A percentile compares a stretch with the other conserved stretches of the same genome.
phyloP scores from a whole-genome alignment of 2,888 invertebrate species.

The Carcina quercana region DNA sequence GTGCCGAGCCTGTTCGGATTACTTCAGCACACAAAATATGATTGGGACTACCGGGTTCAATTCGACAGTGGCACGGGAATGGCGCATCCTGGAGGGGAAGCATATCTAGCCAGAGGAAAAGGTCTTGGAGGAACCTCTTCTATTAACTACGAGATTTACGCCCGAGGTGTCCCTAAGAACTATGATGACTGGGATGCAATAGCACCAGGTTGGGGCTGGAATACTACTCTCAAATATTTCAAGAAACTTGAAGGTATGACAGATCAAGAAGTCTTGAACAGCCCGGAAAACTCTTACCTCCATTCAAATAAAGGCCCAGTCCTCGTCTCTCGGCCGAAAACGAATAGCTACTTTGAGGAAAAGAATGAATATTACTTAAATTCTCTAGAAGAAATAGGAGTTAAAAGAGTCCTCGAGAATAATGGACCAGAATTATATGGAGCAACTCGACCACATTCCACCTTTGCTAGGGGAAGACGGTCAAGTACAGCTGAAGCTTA shows the following conservation, averaged over 20 bases:
- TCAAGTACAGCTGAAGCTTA: slow-evolving; percentile 56
- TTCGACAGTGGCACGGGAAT: slow-evolving; percentile 28
- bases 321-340: slow-evolving; percentile 28
- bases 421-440: slow-evolving; percentile 34
- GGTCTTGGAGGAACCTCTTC: slow-evolving; percentile 41
- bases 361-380: slow-evolving; percentile 29
- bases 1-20: slow-evolving; percentile 33
- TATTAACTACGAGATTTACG: slow-evolving; percentile 36
- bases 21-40: slow-evolving; percentile 30
- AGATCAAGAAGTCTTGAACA: slow-evolving; percentile 26
- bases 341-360: slow-evolving; percentile 21
- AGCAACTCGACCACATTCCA: slow-evolving; percentile 32
- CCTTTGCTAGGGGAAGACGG: slow-evolving; percentile 39
- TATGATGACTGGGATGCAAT: slow-evolving; percentile 33
- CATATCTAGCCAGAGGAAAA: slow-evolving; percentile 33
- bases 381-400: slow-evolving; percentile 35
- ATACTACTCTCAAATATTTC: slow-evolving; percentile 32
- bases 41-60: slow-evolving; percentile 31
- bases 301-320: slow-evolving; percentile 41
- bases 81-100: slow-evolving; percentile 21
- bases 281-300: slow-evolving; percentile 25
- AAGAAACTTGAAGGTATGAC: slow-evolving; percentile 42
- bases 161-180: slow-evolving; percentile 36
- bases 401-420: slow-evolving; percentile 30
- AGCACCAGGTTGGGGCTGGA: slow-evolving; percentile 43